These are phyloP conservation scores for Microtus californicus DNA, from an alignment of 2,797 vertebrate genomes.

Conservation along the genomic window DNA sequence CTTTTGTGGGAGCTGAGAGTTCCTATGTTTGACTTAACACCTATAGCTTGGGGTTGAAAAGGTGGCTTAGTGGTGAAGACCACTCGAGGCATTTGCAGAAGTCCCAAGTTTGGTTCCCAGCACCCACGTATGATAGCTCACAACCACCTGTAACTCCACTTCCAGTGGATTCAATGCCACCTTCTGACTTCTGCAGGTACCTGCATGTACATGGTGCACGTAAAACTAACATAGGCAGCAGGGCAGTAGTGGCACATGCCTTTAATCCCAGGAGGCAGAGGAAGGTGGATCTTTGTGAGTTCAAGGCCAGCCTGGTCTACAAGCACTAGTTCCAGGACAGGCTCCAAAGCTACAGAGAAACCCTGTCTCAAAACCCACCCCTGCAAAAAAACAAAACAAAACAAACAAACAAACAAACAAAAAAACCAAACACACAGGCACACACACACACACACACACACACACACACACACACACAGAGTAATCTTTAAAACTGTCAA, in stretches of 20 bases:
- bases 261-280: too few species aligned
- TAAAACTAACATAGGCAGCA: neutral
- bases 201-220: neutral
- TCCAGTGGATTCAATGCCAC: neutral
- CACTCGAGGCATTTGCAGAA: neutral
- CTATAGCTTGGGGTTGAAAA: fast-evolving
- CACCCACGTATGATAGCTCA: neutral
- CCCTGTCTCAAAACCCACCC: too few species aligned
- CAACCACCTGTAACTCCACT: neutral
- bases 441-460: neutral
- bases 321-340: too few species aligned
- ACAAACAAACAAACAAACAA: too few species aligned
- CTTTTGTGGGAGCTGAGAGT: neutral
- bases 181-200: neutral
- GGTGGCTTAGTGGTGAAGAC: neutral
- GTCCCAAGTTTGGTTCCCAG: neutral
- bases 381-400: too few species aligned
- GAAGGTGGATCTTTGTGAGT: too few species aligned
- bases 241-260: too few species aligned
- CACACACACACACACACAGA: neutral
- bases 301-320: too few species aligned
- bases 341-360: too few species aligned
- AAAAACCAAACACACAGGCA: neutral
- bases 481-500: fast-evolving
- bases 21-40: fast-evolving